Conservation (phyloP, 2,888 invertebrate genomes). For the Lepidonotus clava region DNA sequence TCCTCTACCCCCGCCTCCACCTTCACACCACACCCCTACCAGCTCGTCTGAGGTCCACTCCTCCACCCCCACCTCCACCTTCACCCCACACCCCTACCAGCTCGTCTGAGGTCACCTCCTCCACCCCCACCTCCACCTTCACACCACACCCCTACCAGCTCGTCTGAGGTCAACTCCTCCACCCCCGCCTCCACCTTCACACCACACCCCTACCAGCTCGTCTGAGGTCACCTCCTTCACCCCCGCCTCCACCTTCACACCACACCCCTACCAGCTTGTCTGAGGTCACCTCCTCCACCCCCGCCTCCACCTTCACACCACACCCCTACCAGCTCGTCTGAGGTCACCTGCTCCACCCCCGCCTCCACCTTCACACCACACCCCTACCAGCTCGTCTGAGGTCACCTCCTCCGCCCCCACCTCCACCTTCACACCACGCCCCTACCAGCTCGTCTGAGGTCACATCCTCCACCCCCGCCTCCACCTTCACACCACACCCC, state of each 20-base stretch:
- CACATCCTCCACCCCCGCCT: background rate
- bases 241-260: conserved; percentile 20
- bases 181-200: conserved; percentile 37
- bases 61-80: conserved; percentile 5
- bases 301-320: too few species aligned
- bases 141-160: too few species aligned
- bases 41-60: conserved; percentile 22
- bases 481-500: conserved; percentile 2
- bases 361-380: conserved; percentile 42
- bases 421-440: background rate
- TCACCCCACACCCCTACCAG: conserved; percentile 46
- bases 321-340: too few species aligned
- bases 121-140: too few species aligned
- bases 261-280: conserved; percentile 42
- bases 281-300: too few species aligned
- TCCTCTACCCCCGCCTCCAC: conserved; percentile 17
- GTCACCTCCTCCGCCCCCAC: background rate
- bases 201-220: conserved; percentile 41
- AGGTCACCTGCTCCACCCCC: conserved; percentile 8
- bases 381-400: conserved; percentile 40
- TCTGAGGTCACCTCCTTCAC: conserved; percentile 23
- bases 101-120: conserved; percentile 15
- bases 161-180: too few species aligned
- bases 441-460: background rate
- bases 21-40: conserved; percentile 48